These are phyloP conservation scores for Fistularia commersonii DNA, from an alignment of 2,797 vertebrate species.

Conservation along the genomic window DNA sequence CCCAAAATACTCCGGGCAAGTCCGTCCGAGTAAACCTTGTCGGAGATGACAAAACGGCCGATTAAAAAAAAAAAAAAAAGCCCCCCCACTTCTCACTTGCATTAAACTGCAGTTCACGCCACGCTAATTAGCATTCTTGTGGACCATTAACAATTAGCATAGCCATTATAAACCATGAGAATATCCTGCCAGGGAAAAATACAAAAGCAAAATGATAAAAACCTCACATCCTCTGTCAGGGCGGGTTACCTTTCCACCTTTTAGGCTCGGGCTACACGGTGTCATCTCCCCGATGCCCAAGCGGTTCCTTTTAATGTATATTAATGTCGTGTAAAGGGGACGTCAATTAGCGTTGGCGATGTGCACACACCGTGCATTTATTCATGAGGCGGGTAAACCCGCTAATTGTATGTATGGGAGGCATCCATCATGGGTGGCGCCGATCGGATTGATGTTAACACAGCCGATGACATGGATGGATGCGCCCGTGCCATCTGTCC, in stretches of 20 bases:
- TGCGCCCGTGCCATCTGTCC: no score
- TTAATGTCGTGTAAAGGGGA: conserved; percentile 35
- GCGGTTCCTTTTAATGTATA: conserved; percentile 17
- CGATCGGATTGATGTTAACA: conserved; percentile 18
- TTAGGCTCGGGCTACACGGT: conserved; percentile 3
- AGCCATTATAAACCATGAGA: conserved; percentile 44
- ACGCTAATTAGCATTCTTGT: conserved; percentile 63
- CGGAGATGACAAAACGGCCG: no score
- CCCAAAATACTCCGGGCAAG: no score
- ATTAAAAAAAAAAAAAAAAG: no score
- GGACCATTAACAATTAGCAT: conserved; percentile 56
- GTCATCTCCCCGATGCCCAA: conserved; percentile 5
- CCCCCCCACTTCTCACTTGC: conserved; percentile 10
- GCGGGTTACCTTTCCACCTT: conserved; percentile 4
- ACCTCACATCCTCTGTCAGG: no score
- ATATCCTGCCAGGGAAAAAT: conserved; percentile 26
- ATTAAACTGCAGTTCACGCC: conserved; percentile 41
- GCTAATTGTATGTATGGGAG: conserved; percentile 38
- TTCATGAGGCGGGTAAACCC: conserved; percentile 48
- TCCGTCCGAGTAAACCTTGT: no score
- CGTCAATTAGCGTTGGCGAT: conserved; percentile 33
- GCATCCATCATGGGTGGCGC: conserved; percentile 18
- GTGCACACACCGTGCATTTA: conserved; percentile 30
- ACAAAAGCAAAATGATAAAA: conserved; percentile 22
- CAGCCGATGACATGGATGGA: conserved; percentile 2